Conservation (phyloP, 2,113 vertebrate genomes). For the Syngnathus scovelli region DNA sequence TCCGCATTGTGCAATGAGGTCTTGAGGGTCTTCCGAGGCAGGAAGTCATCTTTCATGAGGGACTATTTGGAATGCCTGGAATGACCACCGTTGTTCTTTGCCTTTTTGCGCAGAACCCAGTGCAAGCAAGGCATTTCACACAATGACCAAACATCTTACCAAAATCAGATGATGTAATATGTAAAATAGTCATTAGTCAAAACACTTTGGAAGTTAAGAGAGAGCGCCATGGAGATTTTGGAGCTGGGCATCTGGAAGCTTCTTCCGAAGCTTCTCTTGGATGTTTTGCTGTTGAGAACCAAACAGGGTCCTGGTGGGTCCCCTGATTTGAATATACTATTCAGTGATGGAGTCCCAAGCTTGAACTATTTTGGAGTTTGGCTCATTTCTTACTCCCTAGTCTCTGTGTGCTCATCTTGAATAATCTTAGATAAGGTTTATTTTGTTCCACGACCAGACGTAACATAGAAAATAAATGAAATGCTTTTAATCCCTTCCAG, state of each 20-base stretch:
- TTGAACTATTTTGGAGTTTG: too few species aligned
- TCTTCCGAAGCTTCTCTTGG: constrained; percentile 22
- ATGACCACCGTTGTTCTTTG: constrained; percentile 61
- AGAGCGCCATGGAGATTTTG: constrained; percentile 10
- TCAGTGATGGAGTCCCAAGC: not conserved
- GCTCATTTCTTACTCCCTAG: too few species aligned
- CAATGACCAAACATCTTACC: too few species aligned
- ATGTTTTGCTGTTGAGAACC: constrained; percentile 6
- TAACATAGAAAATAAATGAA: not conserved
- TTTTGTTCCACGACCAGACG: too few species aligned
- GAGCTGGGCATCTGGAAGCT: constrained; percentile 38
- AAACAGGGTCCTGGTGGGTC: not conserved
- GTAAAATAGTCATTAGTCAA: too few species aligned
- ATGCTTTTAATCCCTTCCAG: too few species aligned
- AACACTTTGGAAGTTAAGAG: not conserved
- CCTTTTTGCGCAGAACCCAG: too few species aligned
- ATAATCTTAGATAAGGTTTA: too few species aligned
- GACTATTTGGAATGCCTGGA: constrained; percentile 59
- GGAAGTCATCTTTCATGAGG: constrained; percentile 65
- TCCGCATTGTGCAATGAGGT: constrained; percentile 51
- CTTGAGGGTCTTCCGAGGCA: constrained; percentile 51
- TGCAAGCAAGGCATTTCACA: too few species aligned
- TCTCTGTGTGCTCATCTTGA: too few species aligned
- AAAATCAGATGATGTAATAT: too few species aligned
- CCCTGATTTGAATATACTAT: not conserved